phyloP scores from a whole-genome alignment of 2,888 invertebrate genomes.

The Leucoma salicis region DNA sequence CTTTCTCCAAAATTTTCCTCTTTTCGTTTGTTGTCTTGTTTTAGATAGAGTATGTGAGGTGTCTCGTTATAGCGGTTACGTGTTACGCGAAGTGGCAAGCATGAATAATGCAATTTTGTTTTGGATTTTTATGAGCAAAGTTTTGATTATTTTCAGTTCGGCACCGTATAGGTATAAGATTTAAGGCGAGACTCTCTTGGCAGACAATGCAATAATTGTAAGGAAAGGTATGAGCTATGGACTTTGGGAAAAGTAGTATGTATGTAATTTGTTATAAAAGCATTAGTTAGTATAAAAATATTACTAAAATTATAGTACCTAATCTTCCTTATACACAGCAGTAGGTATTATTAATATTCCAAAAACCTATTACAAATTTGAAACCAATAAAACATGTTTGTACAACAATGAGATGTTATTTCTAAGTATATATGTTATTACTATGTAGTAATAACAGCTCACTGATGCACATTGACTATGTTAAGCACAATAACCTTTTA shows the following conservation, averaged over 20 bases:
- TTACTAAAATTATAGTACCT: too few species aligned
- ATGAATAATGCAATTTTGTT: constrained; percentile 83
- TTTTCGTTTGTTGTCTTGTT: constrained; percentile 44
- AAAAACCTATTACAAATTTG: too few species aligned
- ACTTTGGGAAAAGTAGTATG: constrained; percentile 39
- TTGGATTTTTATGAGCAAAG: constrained; percentile 82
- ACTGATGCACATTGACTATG: too few species aligned
- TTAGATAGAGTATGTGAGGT: constrained; percentile 34
- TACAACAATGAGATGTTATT: too few species aligned
- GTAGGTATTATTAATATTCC: too few species aligned
- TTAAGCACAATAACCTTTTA: too few species aligned
- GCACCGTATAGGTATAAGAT: constrained; percentile 64
- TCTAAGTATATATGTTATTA: too few species aligned
- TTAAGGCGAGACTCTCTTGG: constrained; percentile 53
- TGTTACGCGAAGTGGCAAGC: constrained; percentile 66
- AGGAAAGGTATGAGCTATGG: constrained; percentile 46
- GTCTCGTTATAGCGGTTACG: constrained; percentile 52
- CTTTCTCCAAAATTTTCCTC: constrained; percentile 31
- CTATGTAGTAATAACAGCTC: too few species aligned
- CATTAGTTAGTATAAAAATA: too few species aligned
- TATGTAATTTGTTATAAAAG: too few species aligned
- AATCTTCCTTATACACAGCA: too few species aligned
- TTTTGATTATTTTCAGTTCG: constrained; percentile 82
- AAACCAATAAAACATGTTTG: too few species aligned
- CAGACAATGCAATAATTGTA: constrained; percentile 64